Evolutionary conservation across 2,888 invertebrate genomes (phyloP), one percentile per base, ranked within the genome.

Genomic region (Aporophyla nigra): DNA sequence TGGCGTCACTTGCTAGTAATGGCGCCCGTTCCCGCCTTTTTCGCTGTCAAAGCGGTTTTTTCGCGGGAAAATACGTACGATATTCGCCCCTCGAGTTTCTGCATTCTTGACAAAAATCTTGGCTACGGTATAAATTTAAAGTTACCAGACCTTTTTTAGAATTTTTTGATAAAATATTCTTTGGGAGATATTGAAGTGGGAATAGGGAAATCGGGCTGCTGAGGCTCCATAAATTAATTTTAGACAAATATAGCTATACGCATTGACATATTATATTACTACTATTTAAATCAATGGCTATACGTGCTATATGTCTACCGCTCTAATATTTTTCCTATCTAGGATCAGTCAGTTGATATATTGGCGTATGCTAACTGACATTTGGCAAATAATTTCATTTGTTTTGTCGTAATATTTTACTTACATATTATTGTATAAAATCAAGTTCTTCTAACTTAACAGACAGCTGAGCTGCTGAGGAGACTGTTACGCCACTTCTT

Each of bases 1-100:
- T 91, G 93, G 97, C 97, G 97, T 97, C 97, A 97, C 97, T 97
- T 97, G 97, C 94, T 93, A 93, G 96, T 97, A 97, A 97, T 97
- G 97, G 97, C 96, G 89, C 87, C 92, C 90, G 92, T 93, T 95
- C 95, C 96, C 96, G 95, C 96, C 95, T 94, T 96, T 96, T 96
- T 95, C 95, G 96, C 96, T 96, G 96, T 95, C 96, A 95, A 91
- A 93, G 95, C 95, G 91, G 90, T 94, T 95, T 96, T 96, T 95
- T 94, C 94, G 95, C 95, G 94, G 93, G 92, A 92, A 80, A 92
- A 88, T 82, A 78, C 87, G 90, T 86, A 91, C 90, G 91, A 91
- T 87, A 92, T 92, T 92, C 90, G 84, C 85, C 80, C 82, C 84
- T 89, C 80, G 81, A 82, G 84, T 89, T 89, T 86, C 88, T 88